Percentiles rank a stretch among this genome's conserved stretches.
phyloP scores from a whole-genome alignment of 1,140 invertebrate species.

The Papilio polytes region DNA sequence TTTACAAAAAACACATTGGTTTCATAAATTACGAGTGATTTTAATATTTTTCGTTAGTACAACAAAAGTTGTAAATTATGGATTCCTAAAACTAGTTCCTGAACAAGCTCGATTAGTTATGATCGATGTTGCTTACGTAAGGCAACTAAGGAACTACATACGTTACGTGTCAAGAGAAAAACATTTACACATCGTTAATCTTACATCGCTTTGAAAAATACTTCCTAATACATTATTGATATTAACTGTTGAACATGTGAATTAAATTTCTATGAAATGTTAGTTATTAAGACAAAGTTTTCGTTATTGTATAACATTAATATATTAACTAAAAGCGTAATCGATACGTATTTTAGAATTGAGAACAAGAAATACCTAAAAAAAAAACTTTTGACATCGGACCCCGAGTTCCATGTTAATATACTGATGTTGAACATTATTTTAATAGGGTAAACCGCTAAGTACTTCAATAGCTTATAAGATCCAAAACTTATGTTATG shows the following conservation, averaged over 20 bases:
- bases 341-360: no score
- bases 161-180: constrained; percentile 5
- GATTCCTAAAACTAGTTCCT: not conserved
- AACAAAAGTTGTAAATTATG: not conserved
- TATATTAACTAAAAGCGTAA: no score
- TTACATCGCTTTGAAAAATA: not conserved
- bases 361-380: no score
- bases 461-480: no score
- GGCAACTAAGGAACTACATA: not conserved
- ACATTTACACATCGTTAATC: constrained; percentile 22
- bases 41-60: not conserved
- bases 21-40: not conserved
- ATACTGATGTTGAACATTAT: no score
- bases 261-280: not conserved
- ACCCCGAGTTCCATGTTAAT: no score
- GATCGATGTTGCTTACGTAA: constrained; percentile 24
- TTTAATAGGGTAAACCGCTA: no score
- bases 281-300: no score
- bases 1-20: no score
- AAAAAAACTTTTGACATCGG: no score
- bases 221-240: not conserved
- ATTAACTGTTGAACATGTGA: not conserved
- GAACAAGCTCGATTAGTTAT: constrained; percentile 21
- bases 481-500: no score
- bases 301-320: no score